Evolutionary conservation across 2,888 invertebrate genomes (phyloP).

Genomic region (Reticulitermes lucifugus): DNA sequence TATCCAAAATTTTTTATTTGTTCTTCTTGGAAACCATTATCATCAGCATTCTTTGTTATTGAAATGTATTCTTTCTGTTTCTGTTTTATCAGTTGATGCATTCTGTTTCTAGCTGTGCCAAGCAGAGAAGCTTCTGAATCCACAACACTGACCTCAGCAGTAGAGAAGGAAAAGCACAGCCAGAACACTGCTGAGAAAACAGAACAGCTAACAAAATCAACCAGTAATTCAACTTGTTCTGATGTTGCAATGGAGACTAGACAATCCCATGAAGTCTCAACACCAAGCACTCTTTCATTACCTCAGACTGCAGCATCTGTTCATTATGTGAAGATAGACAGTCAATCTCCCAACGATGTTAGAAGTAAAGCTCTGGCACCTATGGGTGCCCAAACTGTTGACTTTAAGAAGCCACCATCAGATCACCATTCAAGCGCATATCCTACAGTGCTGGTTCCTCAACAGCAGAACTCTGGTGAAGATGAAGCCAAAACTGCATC

Average conservation of each 20-base stretch:
- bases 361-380: constrained; percentile 62
- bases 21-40: too few species aligned
- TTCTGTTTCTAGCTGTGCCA: background rate
- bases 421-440: background rate
- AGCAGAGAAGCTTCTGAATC: background rate
- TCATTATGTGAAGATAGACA: background rate
- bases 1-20: too few species aligned
- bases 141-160: background rate
- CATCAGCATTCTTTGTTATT: too few species aligned
- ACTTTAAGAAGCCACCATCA: background rate
- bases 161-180: background rate
- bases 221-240: background rate
- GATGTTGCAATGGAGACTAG: background rate
- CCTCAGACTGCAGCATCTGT: background rate
- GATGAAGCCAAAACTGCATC: background rate
- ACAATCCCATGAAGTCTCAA: background rate
- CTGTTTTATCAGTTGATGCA: too few species aligned
- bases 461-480: background rate
- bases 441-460: constrained; percentile 42
- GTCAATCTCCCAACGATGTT: constrained; percentile 63
- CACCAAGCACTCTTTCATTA: background rate
- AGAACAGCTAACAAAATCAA: background rate
- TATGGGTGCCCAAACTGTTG: too few species aligned
- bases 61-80: too few species aligned
- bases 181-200: background rate